Percentiles rank a stretch among this genome's conserved stretches.
These are phyloP conservation scores for Lepidocolaptes lacrymiger DNA, from an alignment of 2,797 vertebrate species.

Conservation along the genomic window DNA sequence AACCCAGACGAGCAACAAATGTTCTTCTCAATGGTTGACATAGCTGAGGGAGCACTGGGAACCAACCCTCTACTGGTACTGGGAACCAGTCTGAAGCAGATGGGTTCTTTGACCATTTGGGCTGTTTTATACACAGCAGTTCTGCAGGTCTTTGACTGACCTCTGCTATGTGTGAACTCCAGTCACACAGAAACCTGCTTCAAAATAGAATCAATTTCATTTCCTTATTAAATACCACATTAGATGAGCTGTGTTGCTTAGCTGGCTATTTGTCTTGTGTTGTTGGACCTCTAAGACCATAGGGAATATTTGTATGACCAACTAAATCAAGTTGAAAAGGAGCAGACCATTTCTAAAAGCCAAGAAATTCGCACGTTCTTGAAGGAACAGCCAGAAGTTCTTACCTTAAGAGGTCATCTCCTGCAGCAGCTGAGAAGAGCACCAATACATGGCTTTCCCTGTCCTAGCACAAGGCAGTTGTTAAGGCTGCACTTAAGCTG, in stretches of 20 bases:
- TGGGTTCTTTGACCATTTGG: not conserved
- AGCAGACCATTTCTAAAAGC: not conserved
- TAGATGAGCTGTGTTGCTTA: not conserved
- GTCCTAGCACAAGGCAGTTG: not conserved
- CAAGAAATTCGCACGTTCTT: not conserved
- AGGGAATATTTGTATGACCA: not conserved
- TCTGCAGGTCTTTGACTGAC: not conserved
- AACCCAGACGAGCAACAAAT: not conserved
- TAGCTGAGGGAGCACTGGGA: not conserved
- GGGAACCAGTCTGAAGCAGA: not conserved
- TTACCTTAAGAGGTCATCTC: not conserved
- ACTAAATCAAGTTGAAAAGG: not conserved
- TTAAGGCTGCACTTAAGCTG: not conserved
- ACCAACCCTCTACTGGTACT: not conserved
- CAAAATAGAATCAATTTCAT: not conserved
- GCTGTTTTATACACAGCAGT: rapidly evolving
- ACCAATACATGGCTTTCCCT: rapidly evolving
- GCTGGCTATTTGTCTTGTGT: not conserved
- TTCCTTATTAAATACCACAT: not conserved
- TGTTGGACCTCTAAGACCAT: not conserved
- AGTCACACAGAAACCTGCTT: not conserved
- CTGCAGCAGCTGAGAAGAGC: not conserved
- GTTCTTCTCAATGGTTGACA: not conserved
- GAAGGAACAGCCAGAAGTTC: not conserved
- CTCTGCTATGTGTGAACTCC: not conserved